These are phyloP conservation scores for Homarus americanus DNA, from an alignment of 1,140 invertebrate genomes.

Conservation along the genomic window DNA sequence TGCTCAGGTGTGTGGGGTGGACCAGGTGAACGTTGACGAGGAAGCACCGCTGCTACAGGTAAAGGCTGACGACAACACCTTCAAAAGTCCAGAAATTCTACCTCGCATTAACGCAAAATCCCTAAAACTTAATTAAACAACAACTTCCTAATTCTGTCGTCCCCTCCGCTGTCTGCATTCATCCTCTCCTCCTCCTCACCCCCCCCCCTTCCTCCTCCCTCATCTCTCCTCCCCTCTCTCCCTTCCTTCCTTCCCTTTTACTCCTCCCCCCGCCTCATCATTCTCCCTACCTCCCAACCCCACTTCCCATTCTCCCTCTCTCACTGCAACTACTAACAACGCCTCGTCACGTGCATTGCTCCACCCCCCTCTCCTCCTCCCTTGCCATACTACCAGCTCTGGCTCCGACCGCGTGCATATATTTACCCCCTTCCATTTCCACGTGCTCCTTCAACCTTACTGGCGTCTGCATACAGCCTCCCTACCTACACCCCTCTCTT, in stretches of 20 bases:
- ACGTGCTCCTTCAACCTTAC: neutral
- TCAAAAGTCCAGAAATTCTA: neutral
- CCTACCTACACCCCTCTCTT: neutral
- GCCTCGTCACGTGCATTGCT: slow-evolving; percentile 23
- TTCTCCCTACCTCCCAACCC: neutral
- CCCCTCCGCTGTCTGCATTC: neutral
- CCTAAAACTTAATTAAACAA: neutral
- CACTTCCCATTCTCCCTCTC: neutral
- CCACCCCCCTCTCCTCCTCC: neutral
- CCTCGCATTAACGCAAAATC: neutral
- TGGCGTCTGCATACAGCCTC: neutral
- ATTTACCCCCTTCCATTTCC: neutral
- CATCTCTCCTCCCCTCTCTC: slow-evolving; percentile 24
- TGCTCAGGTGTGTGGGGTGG: no score
- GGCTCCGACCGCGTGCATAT: neutral
- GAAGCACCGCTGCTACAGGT: no score
- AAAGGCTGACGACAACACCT: neutral
- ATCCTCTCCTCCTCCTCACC: neutral
- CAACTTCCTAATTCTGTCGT: neutral
- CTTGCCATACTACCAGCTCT: neutral
- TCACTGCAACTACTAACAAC: neutral
- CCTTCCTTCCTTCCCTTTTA: neutral
- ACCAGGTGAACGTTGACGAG: no score
- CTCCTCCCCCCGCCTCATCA: slow-evolving; percentile 5
- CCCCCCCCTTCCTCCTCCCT: neutral